Evolutionary conservation across 2,888 invertebrate genomes (phyloP), one percentile per base, ranked within the genome.

Genomic region (Keiferia lycopersicella): DNA sequence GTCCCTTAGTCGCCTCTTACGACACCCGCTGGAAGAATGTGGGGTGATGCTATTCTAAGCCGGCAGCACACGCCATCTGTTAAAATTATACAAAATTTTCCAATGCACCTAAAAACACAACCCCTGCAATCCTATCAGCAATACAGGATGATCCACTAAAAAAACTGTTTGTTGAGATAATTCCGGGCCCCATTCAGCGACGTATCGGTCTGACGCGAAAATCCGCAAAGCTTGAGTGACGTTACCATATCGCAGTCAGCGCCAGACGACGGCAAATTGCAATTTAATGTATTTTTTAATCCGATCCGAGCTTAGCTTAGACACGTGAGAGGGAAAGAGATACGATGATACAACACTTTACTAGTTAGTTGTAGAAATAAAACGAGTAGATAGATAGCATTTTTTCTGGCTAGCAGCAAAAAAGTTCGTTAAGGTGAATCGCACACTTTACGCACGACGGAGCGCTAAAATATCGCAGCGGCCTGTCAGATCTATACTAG

Each of bases 271-370:
- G 18, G 57, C 38, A 38, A 58, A 58, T 58, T 58, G 34, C 57
- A 58, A 18, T 58, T 58, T 58, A 30, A 56, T 56, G 56, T 30
- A 30, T 56, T 56, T 56, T 58, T 38, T 58, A 38, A 58, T 58
- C 57, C 57, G n/a, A 58, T 58, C 18, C 16, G 38, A 58, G 57
- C 57, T 58, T 58, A 58, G 57, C 12, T 58, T 50, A 50, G 50
- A 50, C 20, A 50, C 20, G 50, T 50, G 50, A 16, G n/a, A 16
- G 45, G n/a, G 7, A 45, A 45, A 45, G 45, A n/a, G 45, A 45
- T 45, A 45, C 41, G 3, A 14, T 41, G 14, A 14, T 14, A 41
- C 14, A 12, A 11, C 41, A 14, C 12, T 41, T 41, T 41, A 14
- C 12, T 14, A 14, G 41, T 14, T 14, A 41, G 41, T 41, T 3